These are phyloP conservation scores for Campylomormyrus numenius DNA, from an alignment of 2,113 vertebrate species.

Conservation along the genomic window DNA sequence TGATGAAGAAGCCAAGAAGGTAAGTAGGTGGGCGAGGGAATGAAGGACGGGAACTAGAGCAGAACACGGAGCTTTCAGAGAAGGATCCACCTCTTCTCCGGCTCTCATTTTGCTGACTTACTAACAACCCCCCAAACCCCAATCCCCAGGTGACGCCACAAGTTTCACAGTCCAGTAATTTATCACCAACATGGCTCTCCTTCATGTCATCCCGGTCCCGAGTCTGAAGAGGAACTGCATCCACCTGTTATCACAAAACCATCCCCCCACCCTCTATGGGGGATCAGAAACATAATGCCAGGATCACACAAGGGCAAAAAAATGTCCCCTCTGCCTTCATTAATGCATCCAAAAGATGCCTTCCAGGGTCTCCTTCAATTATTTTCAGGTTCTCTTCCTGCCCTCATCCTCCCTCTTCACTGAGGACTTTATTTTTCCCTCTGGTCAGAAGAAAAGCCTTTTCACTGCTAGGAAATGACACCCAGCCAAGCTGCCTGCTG, in stretches of 20 bases:
- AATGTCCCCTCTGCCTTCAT: constrained; percentile 78
- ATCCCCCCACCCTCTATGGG: constrained; percentile 44
- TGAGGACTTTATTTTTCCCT: constrained; percentile 69
- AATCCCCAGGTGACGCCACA: neutral
- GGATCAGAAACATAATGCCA: constrained; percentile 93
- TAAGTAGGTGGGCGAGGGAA: neutral
- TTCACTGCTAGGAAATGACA: constrained; percentile 66
- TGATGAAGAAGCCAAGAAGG: neutral
- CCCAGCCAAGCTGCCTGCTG: constrained; percentile 24
- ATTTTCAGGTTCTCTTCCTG: constrained; percentile 30
- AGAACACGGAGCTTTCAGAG: neutral
- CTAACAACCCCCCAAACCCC: neutral
- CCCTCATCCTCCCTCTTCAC: constrained; percentile 65
- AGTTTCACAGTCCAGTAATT: neutral
- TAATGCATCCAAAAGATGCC: constrained; percentile 66
- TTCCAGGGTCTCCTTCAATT: constrained; percentile 62
- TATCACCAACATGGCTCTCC: neutral
- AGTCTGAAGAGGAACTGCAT: neutral
- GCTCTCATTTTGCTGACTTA: neutral
- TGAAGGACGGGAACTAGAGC: neutral
- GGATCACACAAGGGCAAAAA: constrained; percentile 72
- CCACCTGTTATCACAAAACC: constrained; percentile 14
- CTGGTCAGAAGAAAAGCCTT: constrained; percentile 65
- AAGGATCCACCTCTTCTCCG: neutral
- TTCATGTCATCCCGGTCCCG: neutral